Base-by-base conservation (phyloP, 2,888 invertebrate species). In the Heliconius hortense region DNA sequence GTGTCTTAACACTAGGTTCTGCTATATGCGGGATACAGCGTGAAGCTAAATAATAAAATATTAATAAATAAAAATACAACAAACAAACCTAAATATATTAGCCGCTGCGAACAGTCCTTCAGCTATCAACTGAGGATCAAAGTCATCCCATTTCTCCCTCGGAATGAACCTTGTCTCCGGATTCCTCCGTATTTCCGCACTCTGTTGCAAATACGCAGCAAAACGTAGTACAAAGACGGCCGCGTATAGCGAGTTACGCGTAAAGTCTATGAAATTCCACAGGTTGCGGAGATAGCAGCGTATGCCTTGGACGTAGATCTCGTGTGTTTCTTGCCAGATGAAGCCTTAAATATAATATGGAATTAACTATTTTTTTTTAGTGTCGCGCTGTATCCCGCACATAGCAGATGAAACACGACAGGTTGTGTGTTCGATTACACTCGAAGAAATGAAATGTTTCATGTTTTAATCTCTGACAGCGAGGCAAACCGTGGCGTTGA, bases 241-340 rank as follows among this genome's bases (percentile, higher is more conserved):
- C 63, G 97, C 95, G 89, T 99, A 99, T 4, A 99, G 94, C 0
- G 96, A 96, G 90, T 99, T 99, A 64, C 98, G 95, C 8, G 97
- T 96, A 87, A 98, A 98, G 92, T 99, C 99, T 73, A 99, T 97
- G 85, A 98, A 97, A 90, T 99, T 99, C 99, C 99, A 99, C 95
- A 99, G 96, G 88, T 99, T 98, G 48, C 97, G 95, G 43, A 98
- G 94, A 86, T 99, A 99, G 0, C 96, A 96, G 60, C 95, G 95
- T 70, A 98, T 95, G n/a, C 99, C 99, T 85, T 97, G 96, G 31
- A 96, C 95, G 94, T 96, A 98, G 79, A 98, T 96, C 88, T 98
- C 98, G 87, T 97, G 97, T 4, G 97, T 96, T 92, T 99, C 99
- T 86, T 98, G 97, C 96, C 97, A 97, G 82, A 99, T 96, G 86